These are phyloP conservation scores for Nyctibius grandis DNA, from an alignment of 2,797 vertebrate species.

Conservation along the genomic window DNA sequence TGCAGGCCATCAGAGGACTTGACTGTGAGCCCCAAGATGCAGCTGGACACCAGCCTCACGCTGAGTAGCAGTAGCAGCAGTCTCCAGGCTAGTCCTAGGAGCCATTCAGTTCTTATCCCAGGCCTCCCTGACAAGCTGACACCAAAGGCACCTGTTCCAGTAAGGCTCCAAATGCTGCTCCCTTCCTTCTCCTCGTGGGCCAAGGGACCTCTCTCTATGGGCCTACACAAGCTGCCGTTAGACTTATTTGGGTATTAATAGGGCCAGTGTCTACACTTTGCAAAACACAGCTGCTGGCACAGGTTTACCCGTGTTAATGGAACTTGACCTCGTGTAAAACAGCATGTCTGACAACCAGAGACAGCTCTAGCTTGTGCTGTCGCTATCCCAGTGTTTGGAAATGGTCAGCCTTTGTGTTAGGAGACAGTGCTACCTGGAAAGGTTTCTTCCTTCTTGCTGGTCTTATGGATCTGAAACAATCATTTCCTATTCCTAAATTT, in stretches of 20 bases:
- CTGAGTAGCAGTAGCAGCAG: constrained; percentile 70
- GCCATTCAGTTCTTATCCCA: constrained; percentile 83
- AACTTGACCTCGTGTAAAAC: background rate
- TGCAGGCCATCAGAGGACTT: constrained; percentile 85
- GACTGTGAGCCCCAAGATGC: constrained; percentile 85
- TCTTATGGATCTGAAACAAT: background rate
- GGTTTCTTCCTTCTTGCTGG: background rate
- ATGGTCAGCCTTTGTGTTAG: background rate
- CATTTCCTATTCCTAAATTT: background rate
- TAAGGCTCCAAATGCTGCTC: constrained; percentile 44
- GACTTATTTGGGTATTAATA: background rate
- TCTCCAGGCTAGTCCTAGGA: constrained; percentile 82
- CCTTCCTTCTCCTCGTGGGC: background rate
- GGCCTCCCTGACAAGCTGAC: constrained; percentile 82
- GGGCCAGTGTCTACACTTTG: background rate
- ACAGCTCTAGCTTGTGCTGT: background rate
- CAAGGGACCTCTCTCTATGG: background rate
- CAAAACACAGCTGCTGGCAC: background rate
- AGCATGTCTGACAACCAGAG: background rate
- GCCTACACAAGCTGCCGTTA: background rate
- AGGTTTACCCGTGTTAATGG: background rate
- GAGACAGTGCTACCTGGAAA: background rate
- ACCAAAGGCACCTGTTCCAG: constrained; percentile 80
- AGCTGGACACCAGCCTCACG: constrained; percentile 76
- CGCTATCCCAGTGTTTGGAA: fast-evolving